Evolutionary conservation across 2,797 vertebrate species (phyloP), one percentile per base, ranked within the genome.

Genomic region (Aldrovandia affinis): DNA sequence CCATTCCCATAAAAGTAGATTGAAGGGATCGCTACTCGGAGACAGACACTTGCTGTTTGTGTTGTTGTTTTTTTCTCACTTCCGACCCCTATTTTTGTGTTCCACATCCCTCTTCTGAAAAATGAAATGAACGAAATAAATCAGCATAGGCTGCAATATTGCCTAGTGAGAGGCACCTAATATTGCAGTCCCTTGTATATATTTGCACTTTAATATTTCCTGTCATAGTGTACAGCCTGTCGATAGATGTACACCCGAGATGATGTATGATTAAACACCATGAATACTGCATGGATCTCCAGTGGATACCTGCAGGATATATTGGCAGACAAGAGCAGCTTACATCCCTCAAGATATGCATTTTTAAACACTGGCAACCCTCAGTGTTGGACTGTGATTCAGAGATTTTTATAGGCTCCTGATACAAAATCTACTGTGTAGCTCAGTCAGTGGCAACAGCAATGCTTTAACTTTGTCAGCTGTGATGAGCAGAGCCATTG

Each of bases 401-500:
- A 20, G 68, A 39, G 33, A 14, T 70, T 70, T 70, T 36, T 70
- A 15, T 39, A 18, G 33, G 15, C 33, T 10, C 68, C 68, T 20
- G 33, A 39, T 50, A 50, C 15, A 68, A 33, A 68, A 30, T 68
- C 30, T 70, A 39, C 68, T 70, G 68, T 39, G 68, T 70, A 20
- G 68, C 8, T n/a, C n/a, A n/a, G n/a, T 36, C 33, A 73, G 14
- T 20, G 68, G 22, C 33, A 78, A 78, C 54, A 75, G 9, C 54
- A 57, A 55, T 59, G 70, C 12, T 33, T 78, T 78, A 39, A 77
- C 36, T 78, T 61, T 61, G 54, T 52, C 28, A 39, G 82, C n/a
- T n/a, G 12, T 44, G 25, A 75, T 75, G 73, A 78, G 36, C 47
- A 18, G 55, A 83, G 28, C 82, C 70, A n/a, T 42, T 20, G n/a